Conservation (phyloP, 92 coral and sea anemone genomes). For the Epizoanthus rinbou region DNA sequence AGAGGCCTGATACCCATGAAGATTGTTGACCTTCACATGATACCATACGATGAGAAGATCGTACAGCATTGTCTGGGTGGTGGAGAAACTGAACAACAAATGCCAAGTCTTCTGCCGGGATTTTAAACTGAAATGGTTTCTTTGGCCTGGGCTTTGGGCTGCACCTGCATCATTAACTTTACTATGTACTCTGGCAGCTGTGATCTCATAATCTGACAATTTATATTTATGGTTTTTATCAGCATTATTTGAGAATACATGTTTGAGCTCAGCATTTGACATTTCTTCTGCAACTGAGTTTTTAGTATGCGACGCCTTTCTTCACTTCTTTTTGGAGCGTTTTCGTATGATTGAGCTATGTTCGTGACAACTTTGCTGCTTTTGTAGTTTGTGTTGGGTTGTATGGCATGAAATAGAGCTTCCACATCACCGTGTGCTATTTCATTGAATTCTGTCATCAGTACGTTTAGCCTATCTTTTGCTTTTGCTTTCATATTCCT, state of each 20-base stretch:
- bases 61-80: conserved; percentile 34
- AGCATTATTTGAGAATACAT: background rate
- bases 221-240: background rate
- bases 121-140: background rate
- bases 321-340: background rate
- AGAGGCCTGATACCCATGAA: conserved; percentile 39
- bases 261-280: conserved; percentile 46
- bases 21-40: conserved; percentile 36
- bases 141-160: conserved; percentile 13
- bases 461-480: background rate
- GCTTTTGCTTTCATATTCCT: background rate
- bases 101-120: conserved; percentile 30
- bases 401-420: too few relatives aligned
- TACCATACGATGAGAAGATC: conserved; percentile 43
- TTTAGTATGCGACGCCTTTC: conserved; percentile 40
- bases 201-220: background rate
- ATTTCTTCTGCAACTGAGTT: conserved; percentile 52
- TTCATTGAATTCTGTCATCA: background rate
- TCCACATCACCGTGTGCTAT: too few relatives aligned
- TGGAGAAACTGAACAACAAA: conserved; percentile 41
- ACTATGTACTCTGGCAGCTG: conserved; percentile 31
- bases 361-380: too few relatives aligned
- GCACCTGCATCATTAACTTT: conserved; percentile 32
- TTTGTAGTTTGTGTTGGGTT: too few relatives aligned
- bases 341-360: background rate